Conservation (phyloP, 2,113 vertebrate species). For the Zosterops pallidus region DNA sequence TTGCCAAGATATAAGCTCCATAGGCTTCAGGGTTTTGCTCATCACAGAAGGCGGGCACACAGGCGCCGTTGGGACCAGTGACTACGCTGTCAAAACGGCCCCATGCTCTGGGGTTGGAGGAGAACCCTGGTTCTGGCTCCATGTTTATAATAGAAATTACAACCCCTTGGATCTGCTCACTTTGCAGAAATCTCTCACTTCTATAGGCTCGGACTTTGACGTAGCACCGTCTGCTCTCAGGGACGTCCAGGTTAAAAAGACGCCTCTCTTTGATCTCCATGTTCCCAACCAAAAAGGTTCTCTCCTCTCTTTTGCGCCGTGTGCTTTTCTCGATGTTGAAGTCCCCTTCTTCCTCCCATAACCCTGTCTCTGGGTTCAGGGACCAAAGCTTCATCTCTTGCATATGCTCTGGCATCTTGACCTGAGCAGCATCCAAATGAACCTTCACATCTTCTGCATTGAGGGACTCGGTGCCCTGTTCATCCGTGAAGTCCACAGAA, state of each 20-base stretch:
- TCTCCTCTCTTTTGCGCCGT: slow-evolving; percentile 86
- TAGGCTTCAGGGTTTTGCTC: slow-evolving; percentile 89
- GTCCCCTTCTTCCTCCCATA: slow-evolving; percentile 95
- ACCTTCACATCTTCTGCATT: slow-evolving; percentile 93
- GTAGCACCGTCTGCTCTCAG: slow-evolving; percentile 92
- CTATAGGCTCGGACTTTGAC: slow-evolving; percentile 92
- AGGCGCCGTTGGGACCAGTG: slow-evolving; percentile 89
- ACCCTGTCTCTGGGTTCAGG: slow-evolving; percentile 90
- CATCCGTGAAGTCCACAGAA: slow-evolving; percentile 90
- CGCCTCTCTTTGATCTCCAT: slow-evolving; percentile 97
- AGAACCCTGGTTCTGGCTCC: slow-evolving; percentile 89
- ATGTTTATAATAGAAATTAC: slow-evolving; percentile 92
- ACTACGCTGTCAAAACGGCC: slow-evolving; percentile 94
- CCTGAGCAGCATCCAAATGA: slow-evolving; percentile 87
- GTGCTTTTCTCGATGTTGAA: slow-evolving; percentile 81
- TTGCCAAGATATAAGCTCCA: slow-evolving; percentile 88
- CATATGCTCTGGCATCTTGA: slow-evolving; percentile 89
- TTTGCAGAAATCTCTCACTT: slow-evolving; percentile 91
- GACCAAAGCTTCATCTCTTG: slow-evolving; percentile 95
- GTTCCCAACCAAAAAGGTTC: slow-evolving; percentile 95
- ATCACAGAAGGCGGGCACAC: slow-evolving; percentile 94
- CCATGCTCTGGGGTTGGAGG: slow-evolving; percentile 93
- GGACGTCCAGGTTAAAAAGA: slow-evolving; percentile 95
- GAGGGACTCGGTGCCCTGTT: slow-evolving; percentile 82
- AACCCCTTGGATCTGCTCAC: slow-evolving; percentile 92